phyloP scores from a whole-genome alignment of 2,888 invertebrate species.

The Pyrrhia umbra region DNA sequence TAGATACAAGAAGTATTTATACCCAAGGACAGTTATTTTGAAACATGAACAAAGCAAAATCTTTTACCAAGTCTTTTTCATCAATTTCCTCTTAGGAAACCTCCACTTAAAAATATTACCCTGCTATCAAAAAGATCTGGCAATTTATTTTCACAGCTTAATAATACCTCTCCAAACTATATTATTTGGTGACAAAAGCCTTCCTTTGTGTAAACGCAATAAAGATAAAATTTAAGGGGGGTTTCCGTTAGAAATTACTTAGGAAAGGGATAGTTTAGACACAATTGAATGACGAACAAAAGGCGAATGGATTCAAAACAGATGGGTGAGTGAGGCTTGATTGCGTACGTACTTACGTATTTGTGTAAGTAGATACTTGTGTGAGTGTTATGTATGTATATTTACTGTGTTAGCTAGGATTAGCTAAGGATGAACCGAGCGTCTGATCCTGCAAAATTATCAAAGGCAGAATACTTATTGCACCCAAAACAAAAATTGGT shows the following conservation, averaged over 20 bases:
- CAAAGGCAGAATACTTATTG: no score
- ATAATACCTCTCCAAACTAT: constrained; percentile 54
- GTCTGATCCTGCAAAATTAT: constrained; percentile 1
- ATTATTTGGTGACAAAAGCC: constrained; percentile 58
- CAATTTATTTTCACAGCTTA: constrained; percentile 58
- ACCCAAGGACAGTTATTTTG: no score
- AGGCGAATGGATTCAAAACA: constrained; percentile 33
- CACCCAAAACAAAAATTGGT: no score
- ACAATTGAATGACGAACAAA: constrained; percentile 57
- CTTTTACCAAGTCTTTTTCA: background rate
- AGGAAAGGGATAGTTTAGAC: constrained; percentile 55
- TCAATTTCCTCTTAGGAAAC: background rate
- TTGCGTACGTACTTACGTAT: constrained; percentile 13
- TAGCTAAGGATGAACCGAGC: background rate
- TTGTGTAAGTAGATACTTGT: background rate
- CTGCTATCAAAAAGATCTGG: constrained; percentile 51
- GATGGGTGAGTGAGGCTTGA: constrained; percentile 26
- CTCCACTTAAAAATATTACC: constrained; percentile 45
- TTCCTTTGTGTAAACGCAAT: constrained; percentile 65
- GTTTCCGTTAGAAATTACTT: constrained; percentile 61
- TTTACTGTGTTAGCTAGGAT: constrained; percentile 5
- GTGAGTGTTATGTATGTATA: background rate
- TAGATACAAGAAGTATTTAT: no score
- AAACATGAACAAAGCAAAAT: no score
- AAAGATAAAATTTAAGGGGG: constrained; percentile 69